Percentiles rank a stretch among this genome's conserved stretches.
phyloP scores from a whole-genome alignment of 2,888 invertebrate species.

The Sinopyrophorus schimmeli region DNA sequence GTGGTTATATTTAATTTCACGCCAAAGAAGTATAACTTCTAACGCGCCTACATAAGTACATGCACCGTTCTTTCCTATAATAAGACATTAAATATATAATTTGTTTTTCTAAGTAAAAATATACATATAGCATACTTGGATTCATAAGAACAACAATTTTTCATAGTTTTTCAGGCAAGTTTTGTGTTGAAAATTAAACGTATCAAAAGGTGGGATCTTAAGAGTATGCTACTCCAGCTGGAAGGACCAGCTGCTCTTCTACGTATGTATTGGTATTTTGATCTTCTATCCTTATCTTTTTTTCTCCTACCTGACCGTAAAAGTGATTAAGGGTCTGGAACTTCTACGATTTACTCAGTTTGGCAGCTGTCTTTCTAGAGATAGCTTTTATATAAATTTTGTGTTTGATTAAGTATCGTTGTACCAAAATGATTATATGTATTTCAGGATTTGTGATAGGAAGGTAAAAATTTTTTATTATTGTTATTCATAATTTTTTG shows the following conservation, averaged over 20 bases:
- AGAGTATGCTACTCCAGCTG: conserved; percentile 4
- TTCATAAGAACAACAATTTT: too few relatives aligned
- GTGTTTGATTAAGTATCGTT: conserved; percentile 22
- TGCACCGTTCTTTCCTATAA: too few relatives aligned
- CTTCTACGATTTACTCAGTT: conserved; percentile 46
- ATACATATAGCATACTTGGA: too few relatives aligned
- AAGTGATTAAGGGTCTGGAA: conserved; percentile 33
- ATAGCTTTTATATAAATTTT: conserved; percentile 31
- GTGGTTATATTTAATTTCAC: too few relatives aligned
- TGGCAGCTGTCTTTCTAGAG: conserved; percentile 45
- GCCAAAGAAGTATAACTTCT: too few relatives aligned
- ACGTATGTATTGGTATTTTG: conserved; percentile 37
- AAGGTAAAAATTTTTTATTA: conserved; percentile 51
- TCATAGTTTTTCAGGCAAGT: too few relatives aligned
- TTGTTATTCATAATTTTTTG: too few relatives aligned
- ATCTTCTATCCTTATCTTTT: conserved; percentile 35
- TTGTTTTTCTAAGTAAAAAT: too few relatives aligned
- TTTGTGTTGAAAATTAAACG: too few relatives aligned
- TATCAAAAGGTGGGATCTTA: too few relatives aligned
- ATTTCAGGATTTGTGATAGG: conserved; percentile 64
- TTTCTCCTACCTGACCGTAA: conserved; percentile 22
- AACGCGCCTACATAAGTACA: too few relatives aligned
- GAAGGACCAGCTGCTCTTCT: conserved; percentile 36
- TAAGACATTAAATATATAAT: too few relatives aligned
- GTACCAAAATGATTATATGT: conserved; percentile 60